These are phyloP conservation scores for Drosophila paramelanica DNA, from an alignment of 2,888 invertebrate species.

Conservation along the genomic window DNA sequence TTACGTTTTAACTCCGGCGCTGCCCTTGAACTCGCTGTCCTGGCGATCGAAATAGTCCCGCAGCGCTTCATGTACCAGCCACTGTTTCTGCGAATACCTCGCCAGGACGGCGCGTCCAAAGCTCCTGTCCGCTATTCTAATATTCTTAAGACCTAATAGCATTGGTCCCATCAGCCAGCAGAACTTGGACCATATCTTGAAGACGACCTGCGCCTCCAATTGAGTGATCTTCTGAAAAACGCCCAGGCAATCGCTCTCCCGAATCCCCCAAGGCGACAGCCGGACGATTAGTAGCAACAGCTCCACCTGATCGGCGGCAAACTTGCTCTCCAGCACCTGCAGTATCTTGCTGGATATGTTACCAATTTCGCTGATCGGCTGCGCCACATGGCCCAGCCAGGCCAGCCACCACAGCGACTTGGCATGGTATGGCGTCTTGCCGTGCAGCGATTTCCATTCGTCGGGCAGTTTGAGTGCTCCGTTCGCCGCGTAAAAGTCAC, in stretches of 20 bases:
- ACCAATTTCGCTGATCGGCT: constrained; percentile 86
- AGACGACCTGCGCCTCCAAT: constrained; percentile 81
- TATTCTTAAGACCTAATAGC: constrained; percentile 82
- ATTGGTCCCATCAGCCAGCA: constrained; percentile 85
- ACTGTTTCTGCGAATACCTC: constrained; percentile 81
- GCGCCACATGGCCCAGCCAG: constrained; percentile 87
- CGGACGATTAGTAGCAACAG: constrained; percentile 90
- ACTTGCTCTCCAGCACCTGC: constrained; percentile 88
- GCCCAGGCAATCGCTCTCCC: constrained; percentile 89
- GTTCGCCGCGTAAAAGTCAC: constrained; percentile 83
- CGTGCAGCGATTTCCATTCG: constrained; percentile 80
- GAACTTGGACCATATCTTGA: constrained; percentile 84
- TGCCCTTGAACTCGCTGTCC: constrained; percentile 75
- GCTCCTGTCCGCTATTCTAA: constrained; percentile 83
- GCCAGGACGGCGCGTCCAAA: constrained; percentile 80
- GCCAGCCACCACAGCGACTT: constrained; percentile 88
- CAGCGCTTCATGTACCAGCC: constrained; percentile 81
- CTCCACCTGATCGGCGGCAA: constrained; percentile 88
- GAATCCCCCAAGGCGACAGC: constrained; percentile 91
- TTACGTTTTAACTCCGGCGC: constrained; percentile 64
- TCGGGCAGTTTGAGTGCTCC: constrained; percentile 83
- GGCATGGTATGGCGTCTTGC: constrained; percentile 83
- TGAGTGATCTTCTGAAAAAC: constrained; percentile 82
- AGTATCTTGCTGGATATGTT: constrained; percentile 88
- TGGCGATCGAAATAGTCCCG: constrained; percentile 82